Evolutionary conservation across 2,888 invertebrate genomes (phyloP), one percentile per base, ranked within the genome.

Genomic region (Melinaea marsaeus): DNA sequence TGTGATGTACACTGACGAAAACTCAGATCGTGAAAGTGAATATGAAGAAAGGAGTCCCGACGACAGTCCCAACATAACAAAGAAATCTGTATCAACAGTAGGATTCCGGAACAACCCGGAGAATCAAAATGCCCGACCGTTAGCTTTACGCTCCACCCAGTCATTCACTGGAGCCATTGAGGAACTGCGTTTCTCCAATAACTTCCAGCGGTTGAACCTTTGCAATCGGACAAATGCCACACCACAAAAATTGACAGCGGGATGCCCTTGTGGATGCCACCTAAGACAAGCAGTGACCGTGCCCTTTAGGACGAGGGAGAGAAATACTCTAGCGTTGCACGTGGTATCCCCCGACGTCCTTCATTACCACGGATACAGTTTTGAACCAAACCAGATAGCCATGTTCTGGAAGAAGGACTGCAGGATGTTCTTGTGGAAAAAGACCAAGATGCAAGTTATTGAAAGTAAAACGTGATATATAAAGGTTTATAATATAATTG

Each of bases 401-500:
- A 90, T 90, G 74, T 90, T 92, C 66, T 94, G 94, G 94, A 94
- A 94, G 76, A 94, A 94, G 78, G 94, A 94, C 74, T 94, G 94
- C 69, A 86, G 94, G 73, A 94, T 91, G 88, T 94, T 94, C 89
- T 81, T 94, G 61, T 94, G 91, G 91, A 91, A 91, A 75, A 80
- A 82, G 69, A 78, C 84, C 42, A 84, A 81, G 32, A 59, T 33
- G 58, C 75, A 75, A 75, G 71, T 42, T 33, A 59, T 56, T 47
- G 22, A 45, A 59, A 56, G 9, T 46, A 84, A 61, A 61, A 62
- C 45, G 37, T 51, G 54, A 33, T 58, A 32, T 47, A 9, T 62
- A 51, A n/a, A 56, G 47, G 11, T 54, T 55, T 35, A 34, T 37
- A 56, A 48, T 7, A 55, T 55, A 46, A 34, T 9, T 42, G 7